Conservation (phyloP, 2,113 vertebrate species). For the Micronycteris hirsuta region DNA sequence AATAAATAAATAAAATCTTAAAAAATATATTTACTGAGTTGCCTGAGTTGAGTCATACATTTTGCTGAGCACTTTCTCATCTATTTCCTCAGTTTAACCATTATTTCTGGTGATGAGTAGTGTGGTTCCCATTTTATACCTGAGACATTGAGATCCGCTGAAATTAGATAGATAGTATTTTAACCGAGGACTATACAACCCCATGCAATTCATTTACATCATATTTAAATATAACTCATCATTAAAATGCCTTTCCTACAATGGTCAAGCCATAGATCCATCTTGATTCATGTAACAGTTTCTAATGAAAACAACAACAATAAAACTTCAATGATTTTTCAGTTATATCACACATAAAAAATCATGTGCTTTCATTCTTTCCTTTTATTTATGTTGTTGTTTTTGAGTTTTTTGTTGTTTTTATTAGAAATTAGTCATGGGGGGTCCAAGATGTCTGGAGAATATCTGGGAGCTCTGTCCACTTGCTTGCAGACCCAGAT, state of each 20-base stretch:
- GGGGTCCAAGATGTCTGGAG: too few relatives aligned
- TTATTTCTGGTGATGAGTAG: background rate
- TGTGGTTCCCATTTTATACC: background rate
- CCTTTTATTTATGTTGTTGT: background rate
- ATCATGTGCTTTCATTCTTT: background rate
- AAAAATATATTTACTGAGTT: background rate
- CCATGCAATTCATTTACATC: background rate
- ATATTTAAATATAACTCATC: background rate
- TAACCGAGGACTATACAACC: background rate
- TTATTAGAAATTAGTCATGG: background rate
- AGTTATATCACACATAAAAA: background rate
- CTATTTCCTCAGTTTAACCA: background rate
- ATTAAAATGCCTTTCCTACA: background rate
- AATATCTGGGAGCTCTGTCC: too few relatives aligned
- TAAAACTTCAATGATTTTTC: background rate
- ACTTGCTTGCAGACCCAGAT: too few relatives aligned
- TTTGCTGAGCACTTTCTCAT: background rate
- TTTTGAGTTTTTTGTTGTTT: background rate
- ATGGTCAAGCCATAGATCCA: background rate
- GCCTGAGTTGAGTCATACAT: background rate
- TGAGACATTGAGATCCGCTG: background rate
- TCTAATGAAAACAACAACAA: background rate
- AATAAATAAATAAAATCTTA: too few relatives aligned
- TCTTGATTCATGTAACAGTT: background rate
- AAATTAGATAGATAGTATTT: background rate